Conservation (phyloP, 2,888 invertebrate species). For the Osedax frankpressi region DNA sequence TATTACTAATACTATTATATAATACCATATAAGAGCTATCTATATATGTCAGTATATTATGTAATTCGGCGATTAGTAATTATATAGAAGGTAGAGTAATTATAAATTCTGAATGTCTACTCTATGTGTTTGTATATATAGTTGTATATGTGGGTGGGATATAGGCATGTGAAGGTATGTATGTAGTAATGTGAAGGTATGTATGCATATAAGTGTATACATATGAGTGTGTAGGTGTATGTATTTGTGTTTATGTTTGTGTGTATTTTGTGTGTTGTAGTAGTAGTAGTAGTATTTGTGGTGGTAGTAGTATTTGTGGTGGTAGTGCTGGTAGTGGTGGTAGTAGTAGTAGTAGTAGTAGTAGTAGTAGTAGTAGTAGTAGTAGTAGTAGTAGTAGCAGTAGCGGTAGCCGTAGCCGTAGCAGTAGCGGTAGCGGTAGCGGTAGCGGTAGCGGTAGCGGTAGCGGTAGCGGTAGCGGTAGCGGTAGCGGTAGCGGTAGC, state of each 20-base stretch:
- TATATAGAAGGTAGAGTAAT: no score
- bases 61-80: no score
- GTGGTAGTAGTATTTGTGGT: conserved; percentile 3
- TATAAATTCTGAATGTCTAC: no score
- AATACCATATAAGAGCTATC: no score
- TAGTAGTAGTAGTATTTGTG: conserved; percentile 9
- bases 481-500: conserved; percentile 22
- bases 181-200: not conserved
- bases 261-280: conserved; percentile 20
- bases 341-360: not conserved
- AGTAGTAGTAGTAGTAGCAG: conserved; percentile 15
- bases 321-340: not conserved
- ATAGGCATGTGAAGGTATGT: not conserved
- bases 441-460: conserved; percentile 22
- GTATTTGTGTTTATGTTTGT: not conserved
- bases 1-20: no score
- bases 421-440: conserved; percentile 19
- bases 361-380: not conserved
- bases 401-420: conserved; percentile 18
- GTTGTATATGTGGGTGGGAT: not conserved
- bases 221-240: not conserved
- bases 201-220: not conserved
- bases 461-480: conserved; percentile 22
- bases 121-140: not conserved
- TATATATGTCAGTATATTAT: no score